Percentiles rank a stretch among this genome's conserved stretches.
Evolutionary conservation across 2,113 vertebrate species (phyloP).

Genomic region (Paratilapia polleni): DNA sequence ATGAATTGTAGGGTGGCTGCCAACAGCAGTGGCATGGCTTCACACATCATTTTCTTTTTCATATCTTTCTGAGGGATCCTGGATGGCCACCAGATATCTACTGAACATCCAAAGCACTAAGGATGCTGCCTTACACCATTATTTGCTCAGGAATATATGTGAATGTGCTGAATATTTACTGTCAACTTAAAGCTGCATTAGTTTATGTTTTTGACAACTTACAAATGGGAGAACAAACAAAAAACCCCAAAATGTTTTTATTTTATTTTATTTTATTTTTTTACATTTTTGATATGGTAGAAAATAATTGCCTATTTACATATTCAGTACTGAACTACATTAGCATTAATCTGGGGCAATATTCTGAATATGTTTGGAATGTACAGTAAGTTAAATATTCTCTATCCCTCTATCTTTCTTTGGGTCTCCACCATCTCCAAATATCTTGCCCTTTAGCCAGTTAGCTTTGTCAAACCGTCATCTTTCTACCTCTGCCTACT

Average conservation of each 20-base stretch:
- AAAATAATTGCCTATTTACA: background rate
- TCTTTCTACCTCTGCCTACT: background rate
- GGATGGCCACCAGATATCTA: conserved; percentile 32
- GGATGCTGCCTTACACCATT: conserved; percentile 11
- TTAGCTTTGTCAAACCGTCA: background rate
- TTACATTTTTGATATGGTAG: background rate
- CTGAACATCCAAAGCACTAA: conserved; percentile 26
- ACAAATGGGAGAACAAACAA: background rate
- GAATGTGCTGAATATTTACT: background rate
- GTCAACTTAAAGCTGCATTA: background rate
- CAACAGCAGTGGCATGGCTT: conserved; percentile 50
- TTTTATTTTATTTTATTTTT: too few species aligned
- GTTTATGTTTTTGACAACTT: background rate
- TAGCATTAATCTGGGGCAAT: background rate
- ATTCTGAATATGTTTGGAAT: background rate
- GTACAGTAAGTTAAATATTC: background rate
- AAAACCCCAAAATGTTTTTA: background rate
- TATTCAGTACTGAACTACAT: background rate
- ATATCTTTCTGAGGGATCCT: conserved; percentile 20
- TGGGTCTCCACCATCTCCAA: background rate
- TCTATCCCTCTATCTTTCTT: background rate
- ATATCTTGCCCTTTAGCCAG: background rate
- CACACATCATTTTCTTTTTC: conserved; percentile 33
- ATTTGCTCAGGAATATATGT: background rate
- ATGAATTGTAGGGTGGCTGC: conserved; percentile 28